Conservation (phyloP, 2,797 vertebrate genomes). For the Poeciliopsis infans region DNA sequence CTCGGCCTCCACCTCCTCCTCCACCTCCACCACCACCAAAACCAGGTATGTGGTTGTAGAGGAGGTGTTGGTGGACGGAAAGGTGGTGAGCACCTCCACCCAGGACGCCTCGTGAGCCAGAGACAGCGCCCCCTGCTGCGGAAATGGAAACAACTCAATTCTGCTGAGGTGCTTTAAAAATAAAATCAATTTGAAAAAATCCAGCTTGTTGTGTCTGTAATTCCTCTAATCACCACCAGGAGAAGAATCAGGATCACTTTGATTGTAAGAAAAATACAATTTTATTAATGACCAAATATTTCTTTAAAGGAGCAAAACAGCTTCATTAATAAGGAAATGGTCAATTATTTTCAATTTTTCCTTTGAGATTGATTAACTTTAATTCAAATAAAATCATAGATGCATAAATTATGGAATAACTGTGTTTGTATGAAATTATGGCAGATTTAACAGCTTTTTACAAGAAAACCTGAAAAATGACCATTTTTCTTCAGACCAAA, state of each 20-base stretch:
- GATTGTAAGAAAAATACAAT: background rate
- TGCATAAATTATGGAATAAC: background rate
- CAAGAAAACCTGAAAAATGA: background rate
- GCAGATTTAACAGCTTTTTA: background rate
- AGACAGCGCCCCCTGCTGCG: background rate
- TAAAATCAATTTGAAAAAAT: background rate
- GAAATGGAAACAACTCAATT: slow-evolving; percentile 9
- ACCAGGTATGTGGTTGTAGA: slow-evolving; percentile 79
- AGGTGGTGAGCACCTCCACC: slow-evolving; percentile 69
- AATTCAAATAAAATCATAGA: background rate
- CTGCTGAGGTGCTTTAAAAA: slow-evolving; percentile 18
- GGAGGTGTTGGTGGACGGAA: slow-evolving; percentile 83
- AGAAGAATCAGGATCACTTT: background rate
- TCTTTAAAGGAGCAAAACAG: background rate
- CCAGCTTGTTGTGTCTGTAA: background rate
- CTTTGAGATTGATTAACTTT: background rate
- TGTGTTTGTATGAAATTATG: too few species aligned
- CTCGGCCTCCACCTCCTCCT: background rate
- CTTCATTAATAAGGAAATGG: background rate
- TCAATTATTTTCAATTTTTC: background rate
- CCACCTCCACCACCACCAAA: background rate
- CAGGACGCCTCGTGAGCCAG: slow-evolving; percentile 1
- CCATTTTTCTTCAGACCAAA: background rate
- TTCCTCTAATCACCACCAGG: slow-evolving; percentile 11
- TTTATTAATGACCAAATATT: background rate